Evolutionary conservation across 2,797 vertebrate genomes (phyloP).

Genomic region (Takifugu ocellatus): DNA sequence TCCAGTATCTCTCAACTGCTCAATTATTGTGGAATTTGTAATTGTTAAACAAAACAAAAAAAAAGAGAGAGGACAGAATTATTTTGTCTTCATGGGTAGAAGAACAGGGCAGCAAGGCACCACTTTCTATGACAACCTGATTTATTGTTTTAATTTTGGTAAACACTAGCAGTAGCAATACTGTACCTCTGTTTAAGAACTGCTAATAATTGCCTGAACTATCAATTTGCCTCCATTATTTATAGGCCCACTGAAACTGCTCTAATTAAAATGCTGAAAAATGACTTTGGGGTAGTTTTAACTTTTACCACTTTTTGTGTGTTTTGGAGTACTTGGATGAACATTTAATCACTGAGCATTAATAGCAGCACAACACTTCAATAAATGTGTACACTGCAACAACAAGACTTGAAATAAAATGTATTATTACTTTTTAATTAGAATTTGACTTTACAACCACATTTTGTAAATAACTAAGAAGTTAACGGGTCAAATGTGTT

Average conservation of each 20-base stretch:
- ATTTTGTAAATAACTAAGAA: too few relatives aligned
- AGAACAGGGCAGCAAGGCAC: slow-evolving; percentile 3
- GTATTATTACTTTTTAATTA: too few relatives aligned
- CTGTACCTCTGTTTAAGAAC: slow-evolving; percentile 1
- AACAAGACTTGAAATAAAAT: too few relatives aligned
- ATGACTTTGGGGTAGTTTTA: background rate
- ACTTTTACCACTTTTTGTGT: background rate
- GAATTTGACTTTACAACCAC: too few relatives aligned
- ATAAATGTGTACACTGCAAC: too few relatives aligned
- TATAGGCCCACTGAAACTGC: slow-evolving; percentile 1
- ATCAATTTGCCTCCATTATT: slow-evolving; percentile 5
- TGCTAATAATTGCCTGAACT: background rate
- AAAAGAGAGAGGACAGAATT: background rate
- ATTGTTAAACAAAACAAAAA: background rate
- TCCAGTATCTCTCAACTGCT: background rate
- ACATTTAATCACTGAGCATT: too few relatives aligned
- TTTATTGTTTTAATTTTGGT: slow-evolving; percentile 35
- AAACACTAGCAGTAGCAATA: slow-evolving; percentile 5
- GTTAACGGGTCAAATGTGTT: too few relatives aligned
- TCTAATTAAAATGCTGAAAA: slow-evolving; percentile 2
- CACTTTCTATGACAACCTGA: slow-evolving; percentile 6
- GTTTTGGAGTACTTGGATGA: background rate
- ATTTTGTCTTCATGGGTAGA: background rate
- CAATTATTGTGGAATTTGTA: background rate
- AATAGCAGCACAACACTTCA: too few relatives aligned